Evolutionary conservation across 2,797 vertebrate genomes (phyloP), one percentile per base, ranked within the genome.

Genomic region (Diplodus sargus): DNA sequence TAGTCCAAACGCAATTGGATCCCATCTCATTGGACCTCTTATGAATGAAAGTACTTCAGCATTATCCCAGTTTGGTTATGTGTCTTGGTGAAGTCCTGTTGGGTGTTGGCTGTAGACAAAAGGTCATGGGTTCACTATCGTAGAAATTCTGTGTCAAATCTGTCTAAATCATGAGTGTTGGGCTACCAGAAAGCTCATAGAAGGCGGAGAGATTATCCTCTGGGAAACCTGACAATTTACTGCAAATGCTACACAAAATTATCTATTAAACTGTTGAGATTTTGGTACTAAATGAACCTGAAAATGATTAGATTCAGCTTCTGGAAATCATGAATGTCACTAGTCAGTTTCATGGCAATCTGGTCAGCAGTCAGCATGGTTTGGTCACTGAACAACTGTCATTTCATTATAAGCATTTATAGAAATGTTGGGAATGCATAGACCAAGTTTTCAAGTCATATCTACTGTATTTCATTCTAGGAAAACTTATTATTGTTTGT

Each of bases 371-470:
- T 45, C 2, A 3, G 15, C 18, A 18, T 14, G 13, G 16, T 52
- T 42, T 67, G 48, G 16, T 39, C 6, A 34, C 39, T n/a, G 12
- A 79, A 57, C 3, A 64, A n/a, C 52, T 52, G 2, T 64, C 57
- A 17, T 68, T 54, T 74, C 52, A 25, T 70, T 45, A 39, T 39
- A 39, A 54, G 22, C 17, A 52, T 70, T 52, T 22, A 45, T 6
- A 17, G 15, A 63, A 56, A 48, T 45, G 0, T 64, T 42, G n/a
- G 14, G 2, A 48, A 54, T 28, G 7, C 7, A 25, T 22, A 2
- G 23, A 49, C 48, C 15, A 8, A 16, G 30, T 65, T 74, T 34
- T 13, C 52, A 64, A 17, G 47, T 62, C 1, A 45, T 47, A 25
- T 25, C 22, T 65, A 39, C 39, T 39, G 39, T 39, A n/a, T n/a